Evolutionary conservation across 2,113 vertebrate genomes (phyloP).

Genomic region (Anoura caudifer): DNA sequence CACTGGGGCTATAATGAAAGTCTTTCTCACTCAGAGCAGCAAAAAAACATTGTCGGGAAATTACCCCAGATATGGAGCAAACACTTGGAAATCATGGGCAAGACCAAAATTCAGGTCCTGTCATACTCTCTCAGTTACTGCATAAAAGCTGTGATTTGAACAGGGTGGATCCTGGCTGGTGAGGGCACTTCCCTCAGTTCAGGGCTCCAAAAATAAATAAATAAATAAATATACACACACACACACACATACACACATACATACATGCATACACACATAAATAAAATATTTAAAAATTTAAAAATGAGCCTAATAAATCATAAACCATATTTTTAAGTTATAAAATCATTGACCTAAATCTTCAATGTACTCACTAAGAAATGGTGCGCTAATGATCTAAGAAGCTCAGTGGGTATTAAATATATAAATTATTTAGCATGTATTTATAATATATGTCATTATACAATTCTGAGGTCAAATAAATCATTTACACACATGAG

Average conservation of each 20-base stretch:
- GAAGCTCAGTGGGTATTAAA: background rate
- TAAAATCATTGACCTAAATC: background rate
- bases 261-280: too few relatives aligned
- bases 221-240: too few relatives aligned
- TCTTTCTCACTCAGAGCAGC: background rate
- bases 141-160: background rate
- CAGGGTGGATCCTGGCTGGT: background rate
- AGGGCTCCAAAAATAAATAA: too few relatives aligned
- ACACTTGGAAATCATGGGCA: constrained; percentile 11
- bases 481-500: background rate
- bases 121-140: background rate
- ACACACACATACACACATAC: too few relatives aligned
- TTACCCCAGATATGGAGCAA: background rate
- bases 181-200: background rate
- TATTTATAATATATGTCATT: background rate
- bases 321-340: background rate
- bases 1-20: background rate
- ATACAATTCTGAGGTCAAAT: background rate
- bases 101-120: background rate
- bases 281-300: too few relatives aligned
- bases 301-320: background rate
- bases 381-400: background rate
- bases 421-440: background rate
- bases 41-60: background rate
- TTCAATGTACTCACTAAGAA: background rate